Conservation (phyloP, 2,888 invertebrate genomes). For the Aspidiotus destructor region DNA sequence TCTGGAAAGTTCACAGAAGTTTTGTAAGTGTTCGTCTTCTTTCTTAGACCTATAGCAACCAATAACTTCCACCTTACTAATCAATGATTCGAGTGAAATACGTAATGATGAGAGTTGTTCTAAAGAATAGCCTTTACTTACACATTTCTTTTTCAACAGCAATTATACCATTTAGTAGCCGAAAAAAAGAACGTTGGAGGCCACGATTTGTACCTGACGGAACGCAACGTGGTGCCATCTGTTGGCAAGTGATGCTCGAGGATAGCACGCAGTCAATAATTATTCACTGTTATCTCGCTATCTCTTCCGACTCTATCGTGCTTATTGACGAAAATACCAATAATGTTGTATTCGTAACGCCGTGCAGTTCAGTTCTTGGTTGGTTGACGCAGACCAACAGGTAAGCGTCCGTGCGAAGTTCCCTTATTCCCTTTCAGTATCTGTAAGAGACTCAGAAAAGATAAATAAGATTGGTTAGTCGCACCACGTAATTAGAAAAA, state of each 20-base stretch:
- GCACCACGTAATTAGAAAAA: too few relatives aligned
- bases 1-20: conserved; percentile 75
- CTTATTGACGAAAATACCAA: conserved; percentile 72
- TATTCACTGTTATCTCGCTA: conserved; percentile 71
- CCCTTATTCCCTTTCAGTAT: too few relatives aligned
- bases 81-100: too few relatives aligned
- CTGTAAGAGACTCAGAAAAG: too few relatives aligned
- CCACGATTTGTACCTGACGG: conserved; percentile 65
- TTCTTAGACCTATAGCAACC: not conserved
- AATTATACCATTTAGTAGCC: conserved; percentile 61
- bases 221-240: conserved; percentile 64
- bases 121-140: not conserved
- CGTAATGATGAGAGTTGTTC: too few relatives aligned
- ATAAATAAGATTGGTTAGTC: too few relatives aligned
- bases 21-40: conserved; percentile 54
- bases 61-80: not conserved
- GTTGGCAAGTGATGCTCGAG: conserved; percentile 69
- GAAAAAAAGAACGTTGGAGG: conserved; percentile 66
- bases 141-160: conserved; percentile 46
- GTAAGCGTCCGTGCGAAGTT: conserved; percentile 39
- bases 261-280: conserved; percentile 56
- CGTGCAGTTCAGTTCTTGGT: conserved; percentile 69
- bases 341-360: conserved; percentile 75
- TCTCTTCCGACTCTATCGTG: conserved; percentile 78
- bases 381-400: conserved; percentile 55